Conservation (phyloP, 30 jellyfish, hydroid and myxozoan species). For the Sanderia malayensis region DNA sequence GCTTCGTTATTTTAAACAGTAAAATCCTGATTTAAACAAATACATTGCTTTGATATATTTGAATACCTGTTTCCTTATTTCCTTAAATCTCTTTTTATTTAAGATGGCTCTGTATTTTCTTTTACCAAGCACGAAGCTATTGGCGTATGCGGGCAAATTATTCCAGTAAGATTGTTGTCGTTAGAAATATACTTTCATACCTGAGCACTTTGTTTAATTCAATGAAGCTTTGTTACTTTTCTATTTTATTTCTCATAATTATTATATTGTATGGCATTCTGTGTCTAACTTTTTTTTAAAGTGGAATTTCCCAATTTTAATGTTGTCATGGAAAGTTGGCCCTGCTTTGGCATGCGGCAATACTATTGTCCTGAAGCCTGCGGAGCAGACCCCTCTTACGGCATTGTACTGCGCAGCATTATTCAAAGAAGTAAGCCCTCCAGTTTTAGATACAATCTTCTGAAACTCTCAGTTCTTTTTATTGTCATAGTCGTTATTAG, state of each 20-base stretch:
- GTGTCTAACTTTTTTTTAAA: constrained; percentile 6
- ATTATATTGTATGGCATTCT: too few relatives aligned
- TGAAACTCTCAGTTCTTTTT: too few relatives aligned
- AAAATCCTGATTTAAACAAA: too few relatives aligned
- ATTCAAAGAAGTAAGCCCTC: constrained; percentile 66
- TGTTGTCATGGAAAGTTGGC: constrained; percentile 91
- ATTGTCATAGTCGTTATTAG: too few relatives aligned
- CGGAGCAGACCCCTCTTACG: constrained; percentile 97
- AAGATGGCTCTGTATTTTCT: constrained; percentile 78
- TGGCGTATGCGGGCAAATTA: constrained; percentile 95
- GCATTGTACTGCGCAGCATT: constrained; percentile 87
- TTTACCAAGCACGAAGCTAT: constrained; percentile 91
- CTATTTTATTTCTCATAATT: background rate
- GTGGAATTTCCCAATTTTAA: constrained; percentile 96
- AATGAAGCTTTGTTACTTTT: too few relatives aligned
- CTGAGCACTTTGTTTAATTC: too few relatives aligned
- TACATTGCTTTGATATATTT: too few relatives aligned
- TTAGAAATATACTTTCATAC: too few relatives aligned
- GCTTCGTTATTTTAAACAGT: too few relatives aligned
- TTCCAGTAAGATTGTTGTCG: constrained; percentile 89
- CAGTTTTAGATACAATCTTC: too few relatives aligned
- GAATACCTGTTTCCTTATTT: too few relatives aligned
- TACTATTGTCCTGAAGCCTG: constrained; percentile 86
- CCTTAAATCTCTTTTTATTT: too few relatives aligned
- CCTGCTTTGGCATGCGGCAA: constrained; percentile 98